Percentiles rank a stretch among this genome's conserved stretches.
These are phyloP conservation scores for Drosophila arawakana DNA, from an alignment of 1,140 invertebrate genomes.

Conservation along the genomic window DNA sequence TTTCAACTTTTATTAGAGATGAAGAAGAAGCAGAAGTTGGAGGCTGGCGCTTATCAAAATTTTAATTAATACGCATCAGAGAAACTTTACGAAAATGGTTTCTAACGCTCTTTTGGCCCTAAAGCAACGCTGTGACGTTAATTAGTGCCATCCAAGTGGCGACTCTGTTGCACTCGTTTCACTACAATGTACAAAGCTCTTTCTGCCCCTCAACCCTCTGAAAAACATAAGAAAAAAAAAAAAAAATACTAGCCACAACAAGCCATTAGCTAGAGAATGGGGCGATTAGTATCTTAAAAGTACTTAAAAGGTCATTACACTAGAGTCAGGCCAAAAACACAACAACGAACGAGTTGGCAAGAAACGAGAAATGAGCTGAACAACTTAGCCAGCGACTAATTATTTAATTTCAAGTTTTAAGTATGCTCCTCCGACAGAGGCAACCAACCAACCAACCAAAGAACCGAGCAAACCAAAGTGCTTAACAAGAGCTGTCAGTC, in stretches of 20 bases:
- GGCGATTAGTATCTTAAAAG: conserved; percentile 81
- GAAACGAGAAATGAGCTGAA: conserved; percentile 20
- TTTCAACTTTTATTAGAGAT: conserved; percentile 72
- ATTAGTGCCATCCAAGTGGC: conserved; percentile 76
- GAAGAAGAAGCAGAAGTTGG: not conserved
- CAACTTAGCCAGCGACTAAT: conserved; percentile 78
- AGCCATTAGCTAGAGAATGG: conserved; percentile 52
- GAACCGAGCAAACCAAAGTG: conserved; percentile 6
- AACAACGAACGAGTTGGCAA: conserved; percentile 21
- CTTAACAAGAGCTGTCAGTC: conserved; percentile 64
- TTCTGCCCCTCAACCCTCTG: not conserved
- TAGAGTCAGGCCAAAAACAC: conserved; percentile 40
- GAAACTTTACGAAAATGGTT: conserved; percentile 70
- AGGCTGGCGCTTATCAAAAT: conserved; percentile 71
- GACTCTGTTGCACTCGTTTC: conserved; percentile 56
- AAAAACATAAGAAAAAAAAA: conserved; percentile 34
- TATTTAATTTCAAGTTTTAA: conserved; percentile 83
- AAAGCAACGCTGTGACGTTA: conserved; percentile 72
- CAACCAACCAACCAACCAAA: conserved; percentile 10
- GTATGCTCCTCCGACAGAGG: conserved; percentile 51
- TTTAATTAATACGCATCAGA: conserved; percentile 81
- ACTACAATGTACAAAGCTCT: conserved; percentile 51
- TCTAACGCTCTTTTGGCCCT: conserved; percentile 52
- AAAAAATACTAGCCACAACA: conserved; percentile 46
- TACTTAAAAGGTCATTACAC: conserved; percentile 82